These are phyloP conservation scores for Spodoptera exigua DNA, from an alignment of 2,888 invertebrate species.

Conservation along the genomic window DNA sequence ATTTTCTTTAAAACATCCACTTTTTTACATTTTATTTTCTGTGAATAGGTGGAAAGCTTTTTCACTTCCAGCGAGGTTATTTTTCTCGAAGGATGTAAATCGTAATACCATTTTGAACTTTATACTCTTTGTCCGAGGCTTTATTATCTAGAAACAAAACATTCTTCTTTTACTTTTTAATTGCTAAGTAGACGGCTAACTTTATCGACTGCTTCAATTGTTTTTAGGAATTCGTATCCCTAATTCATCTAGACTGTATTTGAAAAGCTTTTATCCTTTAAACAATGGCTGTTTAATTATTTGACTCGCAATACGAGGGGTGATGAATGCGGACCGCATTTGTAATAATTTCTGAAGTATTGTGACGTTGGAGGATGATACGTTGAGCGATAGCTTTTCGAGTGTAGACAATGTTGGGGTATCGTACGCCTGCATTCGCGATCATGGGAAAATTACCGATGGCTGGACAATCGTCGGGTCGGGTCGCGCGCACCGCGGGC, in stretches of 20 bases:
- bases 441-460: conserved; percentile 84
- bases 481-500: conserved; percentile 59
- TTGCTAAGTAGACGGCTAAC: conserved; percentile 78
- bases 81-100: conserved; percentile 76
- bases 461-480: conserved; percentile 69
- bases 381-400: conserved; percentile 62
- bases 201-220: conserved; percentile 69
- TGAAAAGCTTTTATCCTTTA: conserved; percentile 48
- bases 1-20: conserved; percentile 88
- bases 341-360: conserved; percentile 35
- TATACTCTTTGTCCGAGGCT: conserved; percentile 69
- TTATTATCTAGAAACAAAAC: conserved; percentile 69
- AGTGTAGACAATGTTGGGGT: conserved; percentile 69
- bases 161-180: conserved; percentile 76
- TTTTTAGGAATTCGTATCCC: conserved; percentile 66
- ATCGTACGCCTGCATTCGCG: conserved; percentile 70
- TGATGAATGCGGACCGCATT: conserved; percentile 16
- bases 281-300: conserved; percentile 46
- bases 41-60: conserved; percentile 85
- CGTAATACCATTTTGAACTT: conserved; percentile 73
- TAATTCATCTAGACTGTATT: conserved; percentile 59
- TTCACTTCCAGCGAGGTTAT: conserved; percentile 83
- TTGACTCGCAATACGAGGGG: conserved; percentile 28
- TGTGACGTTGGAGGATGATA: conserved; percentile 59
- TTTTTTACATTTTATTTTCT: conserved; percentile 86